phyloP scores from a whole-genome alignment of 2,888 invertebrate genomes.

The Drosophila robusta region DNA sequence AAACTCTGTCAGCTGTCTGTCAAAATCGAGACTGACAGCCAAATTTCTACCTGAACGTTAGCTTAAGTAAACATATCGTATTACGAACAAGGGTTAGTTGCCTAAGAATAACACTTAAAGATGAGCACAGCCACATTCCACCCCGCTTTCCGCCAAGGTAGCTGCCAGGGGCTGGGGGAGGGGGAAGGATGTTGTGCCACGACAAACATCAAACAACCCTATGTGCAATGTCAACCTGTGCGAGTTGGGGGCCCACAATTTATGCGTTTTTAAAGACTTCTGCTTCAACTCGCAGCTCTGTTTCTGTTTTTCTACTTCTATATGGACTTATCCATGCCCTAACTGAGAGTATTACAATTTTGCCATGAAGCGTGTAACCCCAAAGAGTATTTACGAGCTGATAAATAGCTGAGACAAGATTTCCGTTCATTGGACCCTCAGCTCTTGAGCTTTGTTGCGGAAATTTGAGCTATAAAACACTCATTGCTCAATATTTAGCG shows the following conservation, averaged over 20 bases:
- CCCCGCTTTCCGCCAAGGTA: background rate
- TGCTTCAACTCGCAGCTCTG: slow-evolving; percentile 28
- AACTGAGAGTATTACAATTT: background rate
- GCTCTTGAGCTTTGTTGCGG: too few species aligned
- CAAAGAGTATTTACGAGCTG: too few species aligned
- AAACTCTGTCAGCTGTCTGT: slow-evolving; percentile 74
- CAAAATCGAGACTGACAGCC: slow-evolving; percentile 42
- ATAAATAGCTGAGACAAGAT: too few species aligned
- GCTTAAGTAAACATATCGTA: slow-evolving; percentile 67
- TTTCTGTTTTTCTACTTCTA: slow-evolving; percentile 38
- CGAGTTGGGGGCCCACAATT: slow-evolving; percentile 40
- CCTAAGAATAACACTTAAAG: slow-evolving; percentile 72
- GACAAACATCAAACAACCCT: slow-evolving; percentile 58
- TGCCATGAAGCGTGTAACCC: background rate
- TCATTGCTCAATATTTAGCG: too few species aligned
- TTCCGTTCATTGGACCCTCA: too few species aligned
- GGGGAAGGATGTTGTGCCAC: slow-evolving; percentile 8
- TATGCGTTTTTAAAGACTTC: slow-evolving; percentile 76
- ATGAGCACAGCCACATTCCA: slow-evolving; percentile 24
- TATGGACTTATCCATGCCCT: slow-evolving; percentile 30
- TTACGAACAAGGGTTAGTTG: slow-evolving; percentile 70
- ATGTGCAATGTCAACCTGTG: slow-evolving; percentile 50
- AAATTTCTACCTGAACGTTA: slow-evolving; percentile 9
- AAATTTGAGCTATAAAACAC: too few species aligned
- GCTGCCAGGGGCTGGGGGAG: background rate